phyloP scores from a whole-genome alignment of 1,140 invertebrate genomes.

The Drosophila persimilis region DNA sequence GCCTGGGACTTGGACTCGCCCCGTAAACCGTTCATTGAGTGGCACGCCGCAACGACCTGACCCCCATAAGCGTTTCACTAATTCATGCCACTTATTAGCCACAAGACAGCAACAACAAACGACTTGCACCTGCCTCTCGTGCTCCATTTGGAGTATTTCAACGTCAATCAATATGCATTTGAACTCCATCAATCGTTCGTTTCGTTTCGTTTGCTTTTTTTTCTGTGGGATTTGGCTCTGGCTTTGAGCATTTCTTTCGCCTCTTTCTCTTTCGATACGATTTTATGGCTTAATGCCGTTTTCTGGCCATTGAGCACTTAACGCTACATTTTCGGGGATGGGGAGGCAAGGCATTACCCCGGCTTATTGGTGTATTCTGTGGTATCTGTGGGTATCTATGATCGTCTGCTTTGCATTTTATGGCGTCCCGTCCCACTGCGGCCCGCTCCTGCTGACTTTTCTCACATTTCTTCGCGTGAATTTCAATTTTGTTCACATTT shows the following conservation, averaged over 20 bases:
- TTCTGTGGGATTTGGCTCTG: slow-evolving; percentile 39
- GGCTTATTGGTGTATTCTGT: slow-evolving; percentile 60
- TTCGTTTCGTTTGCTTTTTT: slow-evolving; percentile 40
- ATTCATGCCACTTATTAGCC: slow-evolving; percentile 80
- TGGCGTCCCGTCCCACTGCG: slow-evolving; percentile 17
- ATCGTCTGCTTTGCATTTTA: slow-evolving; percentile 68
- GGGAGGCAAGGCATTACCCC: slow-evolving; percentile 29
- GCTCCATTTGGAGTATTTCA: slow-evolving; percentile 77
- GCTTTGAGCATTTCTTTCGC: slow-evolving; percentile 51
- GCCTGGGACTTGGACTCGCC: slow-evolving; percentile 47
- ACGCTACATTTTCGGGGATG: slow-evolving; percentile 64
- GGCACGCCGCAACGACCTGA: slow-evolving; percentile 62
- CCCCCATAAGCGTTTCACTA: slow-evolving; percentile 76
- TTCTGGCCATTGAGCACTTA: slow-evolving; percentile 75
- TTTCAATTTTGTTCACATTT: slow-evolving; percentile 44
- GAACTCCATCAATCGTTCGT: slow-evolving; percentile 69
- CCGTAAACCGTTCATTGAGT: slow-evolving; percentile 70
- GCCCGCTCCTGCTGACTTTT: slow-evolving; percentile 55
- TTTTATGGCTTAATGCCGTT: slow-evolving; percentile 81
- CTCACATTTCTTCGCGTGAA: slow-evolving; percentile 64
- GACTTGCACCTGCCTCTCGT: slow-evolving; percentile 71
- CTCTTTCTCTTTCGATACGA: slow-evolving; percentile 61
- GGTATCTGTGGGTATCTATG: slow-evolving; percentile 31
- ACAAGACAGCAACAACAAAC: slow-evolving; percentile 43
- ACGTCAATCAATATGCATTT: slow-evolving; percentile 81